Evolutionary conservation across 2,888 invertebrate species (phyloP).

Genomic region (Drosophila setosimentum): DNA sequence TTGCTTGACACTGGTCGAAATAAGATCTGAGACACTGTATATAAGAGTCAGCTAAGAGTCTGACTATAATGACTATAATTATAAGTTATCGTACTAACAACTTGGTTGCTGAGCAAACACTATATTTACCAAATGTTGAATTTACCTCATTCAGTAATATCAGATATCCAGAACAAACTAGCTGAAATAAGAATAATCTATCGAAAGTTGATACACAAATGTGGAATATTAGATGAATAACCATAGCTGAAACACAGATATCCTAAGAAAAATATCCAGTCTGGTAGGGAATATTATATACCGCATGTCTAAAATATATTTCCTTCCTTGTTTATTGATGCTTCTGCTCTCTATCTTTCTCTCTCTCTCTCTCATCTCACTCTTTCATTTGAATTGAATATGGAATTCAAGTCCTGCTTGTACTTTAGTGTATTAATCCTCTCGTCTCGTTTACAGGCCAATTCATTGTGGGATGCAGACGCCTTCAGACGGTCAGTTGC

Average conservation of each 20-base stretch:
- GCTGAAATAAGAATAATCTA: too few relatives aligned
- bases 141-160: too few relatives aligned
- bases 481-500: background rate
- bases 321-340: background rate
- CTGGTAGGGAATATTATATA: background rate
- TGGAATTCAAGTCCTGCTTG: background rate
- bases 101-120: too few relatives aligned
- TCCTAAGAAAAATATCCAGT: background rate
- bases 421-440: background rate
- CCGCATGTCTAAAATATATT: background rate
- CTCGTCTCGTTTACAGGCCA: constrained; percentile 1
- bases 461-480: too few relatives aligned
- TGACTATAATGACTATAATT: too few relatives aligned
- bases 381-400: too few relatives aligned
- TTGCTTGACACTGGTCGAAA: too few relatives aligned
- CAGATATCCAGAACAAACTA: background rate
- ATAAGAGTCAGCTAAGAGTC: too few relatives aligned
- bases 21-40: too few relatives aligned
- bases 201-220: background rate
- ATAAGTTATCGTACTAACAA: too few relatives aligned
- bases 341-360: background rate
- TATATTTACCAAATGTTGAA: background rate
- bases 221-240: background rate
- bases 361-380: background rate
- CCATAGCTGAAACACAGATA: background rate